Percentiles rank a stretch among this genome's conserved stretches.
These are phyloP conservation scores for Thripadectes ignobilis DNA, from an alignment of 2,797 vertebrate species.

Conservation along the genomic window DNA sequence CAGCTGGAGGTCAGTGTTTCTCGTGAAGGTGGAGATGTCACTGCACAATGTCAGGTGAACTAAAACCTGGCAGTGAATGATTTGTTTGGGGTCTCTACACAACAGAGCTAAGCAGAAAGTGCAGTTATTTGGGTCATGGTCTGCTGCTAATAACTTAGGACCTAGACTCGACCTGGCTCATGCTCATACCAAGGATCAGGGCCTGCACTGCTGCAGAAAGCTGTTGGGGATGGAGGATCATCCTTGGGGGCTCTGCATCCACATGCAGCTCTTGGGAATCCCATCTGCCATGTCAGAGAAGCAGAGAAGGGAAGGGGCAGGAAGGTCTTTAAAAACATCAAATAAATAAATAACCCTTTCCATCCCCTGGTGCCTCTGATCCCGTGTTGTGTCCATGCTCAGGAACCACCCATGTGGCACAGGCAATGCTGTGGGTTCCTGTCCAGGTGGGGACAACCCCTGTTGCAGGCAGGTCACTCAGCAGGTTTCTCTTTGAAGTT, in stretches of 20 bases:
- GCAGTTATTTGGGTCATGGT: background rate
- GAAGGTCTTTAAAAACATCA: background rate
- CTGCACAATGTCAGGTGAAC: background rate
- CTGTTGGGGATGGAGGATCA: background rate
- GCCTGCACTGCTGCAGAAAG: background rate
- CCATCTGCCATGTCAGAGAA: background rate
- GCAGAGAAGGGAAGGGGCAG: background rate
- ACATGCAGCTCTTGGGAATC: background rate
- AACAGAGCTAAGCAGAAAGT: background rate
- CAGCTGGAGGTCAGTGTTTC: background rate
- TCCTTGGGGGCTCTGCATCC: background rate
- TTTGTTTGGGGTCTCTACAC: background rate
- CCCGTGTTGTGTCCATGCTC: fast-evolving
- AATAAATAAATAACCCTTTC: background rate
- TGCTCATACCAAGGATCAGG: fast-evolving
- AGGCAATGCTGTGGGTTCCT: background rate
- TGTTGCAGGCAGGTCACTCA: background rate
- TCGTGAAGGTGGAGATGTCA: background rate
- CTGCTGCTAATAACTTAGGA: background rate
- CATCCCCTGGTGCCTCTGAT: background rate
- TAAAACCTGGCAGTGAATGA: background rate
- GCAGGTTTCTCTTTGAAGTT: slow-evolving; percentile 1
- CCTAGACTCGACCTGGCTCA: background rate
- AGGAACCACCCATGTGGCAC: fast-evolving
- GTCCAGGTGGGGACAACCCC: fast-evolving